Evolutionary conservation across 1,140 invertebrate species (phyloP).

Genomic region (Drosophila sulfurigaster): DNA sequence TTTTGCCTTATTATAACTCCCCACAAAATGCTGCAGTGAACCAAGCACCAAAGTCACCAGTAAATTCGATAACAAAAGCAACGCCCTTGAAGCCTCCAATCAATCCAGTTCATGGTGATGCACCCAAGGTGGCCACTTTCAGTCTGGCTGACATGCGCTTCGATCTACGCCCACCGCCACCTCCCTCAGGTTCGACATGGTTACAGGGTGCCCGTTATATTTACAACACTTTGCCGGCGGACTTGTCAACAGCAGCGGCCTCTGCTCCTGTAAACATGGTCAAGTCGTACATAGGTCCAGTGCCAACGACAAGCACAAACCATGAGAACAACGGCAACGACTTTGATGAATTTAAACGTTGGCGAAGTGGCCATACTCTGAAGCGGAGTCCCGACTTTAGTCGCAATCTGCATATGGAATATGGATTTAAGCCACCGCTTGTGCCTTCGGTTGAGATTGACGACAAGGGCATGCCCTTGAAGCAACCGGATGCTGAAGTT

Average conservation of each 20-base stretch:
- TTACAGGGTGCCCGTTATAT: constrained; percentile 73
- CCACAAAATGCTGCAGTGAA: background rate
- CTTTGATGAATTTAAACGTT: constrained; percentile 85
- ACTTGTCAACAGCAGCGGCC: constrained; percentile 64
- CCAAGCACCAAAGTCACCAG: constrained; percentile 33
- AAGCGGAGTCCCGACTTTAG: constrained; percentile 86
- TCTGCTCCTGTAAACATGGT: constrained; percentile 58
- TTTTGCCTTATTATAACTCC: constrained; percentile 61
- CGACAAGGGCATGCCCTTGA: constrained; percentile 88
- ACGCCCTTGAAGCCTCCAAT: constrained; percentile 48
- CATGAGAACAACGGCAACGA: constrained; percentile 43
- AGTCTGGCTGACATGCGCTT: constrained; percentile 73
- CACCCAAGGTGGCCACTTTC: constrained; percentile 69
- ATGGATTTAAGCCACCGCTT: constrained; percentile 92
- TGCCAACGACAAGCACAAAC: constrained; percentile 72
- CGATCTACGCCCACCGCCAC: constrained; percentile 74
- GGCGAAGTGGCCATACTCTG: constrained; percentile 76
- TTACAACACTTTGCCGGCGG: constrained; percentile 75
- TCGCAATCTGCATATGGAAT: constrained; percentile 90
- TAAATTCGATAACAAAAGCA: constrained; percentile 8
- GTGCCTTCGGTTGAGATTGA: constrained; percentile 93
- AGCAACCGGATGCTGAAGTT: constrained; percentile 52
- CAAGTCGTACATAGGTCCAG: constrained; percentile 65
- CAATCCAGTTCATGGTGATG: constrained; percentile 60
- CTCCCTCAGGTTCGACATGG: constrained; percentile 69